Conservation (phyloP, 2,113 vertebrate genomes). For the Tychaedon coryphoeus region DNA sequence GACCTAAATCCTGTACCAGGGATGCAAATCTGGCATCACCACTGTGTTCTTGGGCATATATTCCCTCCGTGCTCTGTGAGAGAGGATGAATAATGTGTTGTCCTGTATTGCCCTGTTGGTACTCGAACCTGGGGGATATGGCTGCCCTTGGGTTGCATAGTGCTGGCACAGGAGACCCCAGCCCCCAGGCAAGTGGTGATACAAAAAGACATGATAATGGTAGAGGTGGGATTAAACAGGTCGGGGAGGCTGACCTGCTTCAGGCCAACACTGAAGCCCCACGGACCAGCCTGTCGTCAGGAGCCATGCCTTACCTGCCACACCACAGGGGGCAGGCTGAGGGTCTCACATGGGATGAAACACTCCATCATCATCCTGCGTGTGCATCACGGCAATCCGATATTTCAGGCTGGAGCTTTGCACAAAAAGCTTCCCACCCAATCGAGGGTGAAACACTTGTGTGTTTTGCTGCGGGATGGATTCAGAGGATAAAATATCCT, state of each 20-base stretch:
- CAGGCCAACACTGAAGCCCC: neutral
- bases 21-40: neutral
- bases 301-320: neutral
- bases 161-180: neutral
- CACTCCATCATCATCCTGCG: accelerated
- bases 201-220: neutral
- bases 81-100: neutral
- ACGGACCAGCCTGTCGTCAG: neutral
- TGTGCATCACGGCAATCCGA: accelerated
- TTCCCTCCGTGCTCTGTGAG: accelerated
- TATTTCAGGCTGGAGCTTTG: neutral
- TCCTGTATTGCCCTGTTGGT: neutral
- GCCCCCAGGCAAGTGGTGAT: too few species aligned
- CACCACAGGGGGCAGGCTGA: neutral
- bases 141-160: neutral
- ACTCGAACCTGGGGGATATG: neutral
- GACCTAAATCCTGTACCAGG: neutral
- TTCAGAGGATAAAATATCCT: neutral
- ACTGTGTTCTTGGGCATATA: neutral
- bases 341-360: neutral
- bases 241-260: neutral
- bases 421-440: neutral
- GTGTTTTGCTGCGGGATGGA: neutral
- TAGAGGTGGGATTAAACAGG: neutral
- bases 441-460: neutral